Conservation (phyloP, 2,888 invertebrate genomes). For the Tenthredo amoena region DNA sequence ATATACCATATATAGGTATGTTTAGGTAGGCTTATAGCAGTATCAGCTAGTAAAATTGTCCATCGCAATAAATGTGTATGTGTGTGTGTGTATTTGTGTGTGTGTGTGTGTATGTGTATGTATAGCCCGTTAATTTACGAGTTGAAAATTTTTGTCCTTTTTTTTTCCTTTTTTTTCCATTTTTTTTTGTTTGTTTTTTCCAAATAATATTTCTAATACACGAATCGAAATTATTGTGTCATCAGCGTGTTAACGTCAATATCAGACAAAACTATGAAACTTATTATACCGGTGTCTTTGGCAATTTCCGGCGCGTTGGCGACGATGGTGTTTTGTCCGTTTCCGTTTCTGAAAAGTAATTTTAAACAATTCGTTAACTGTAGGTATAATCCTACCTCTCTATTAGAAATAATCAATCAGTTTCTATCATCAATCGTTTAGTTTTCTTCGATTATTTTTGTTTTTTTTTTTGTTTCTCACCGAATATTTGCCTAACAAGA, state of each 20-base stretch:
- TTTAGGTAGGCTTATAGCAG: slow-evolving; percentile 5
- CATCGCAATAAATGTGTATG: background rate
- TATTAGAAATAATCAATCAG: slow-evolving; percentile 2
- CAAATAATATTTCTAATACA: background rate
- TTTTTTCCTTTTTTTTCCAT: background rate
- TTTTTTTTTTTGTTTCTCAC: background rate
- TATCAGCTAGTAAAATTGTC: slow-evolving; percentile 16
- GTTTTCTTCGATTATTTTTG: background rate
- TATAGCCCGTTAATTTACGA: background rate
- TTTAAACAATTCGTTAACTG: slow-evolving; percentile 34
- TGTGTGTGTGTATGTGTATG: no score
- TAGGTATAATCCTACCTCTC: slow-evolving; percentile 51
- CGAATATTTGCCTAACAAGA: no score
- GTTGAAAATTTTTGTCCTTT: background rate
- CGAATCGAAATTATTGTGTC: background rate
- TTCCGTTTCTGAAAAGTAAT: slow-evolving; percentile 87
- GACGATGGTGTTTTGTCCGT: slow-evolving; percentile 93
- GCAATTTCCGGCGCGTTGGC: slow-evolving; percentile 95
- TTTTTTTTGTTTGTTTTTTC: background rate
- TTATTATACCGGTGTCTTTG: slow-evolving; percentile 99
- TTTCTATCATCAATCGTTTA: no score
- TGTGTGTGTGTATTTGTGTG: background rate
- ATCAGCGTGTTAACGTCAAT: background rate
- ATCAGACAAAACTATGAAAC: slow-evolving; percentile 66
- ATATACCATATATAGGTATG: slow-evolving; percentile 13